These are phyloP conservation scores for Cheilosia variabilis DNA, from an alignment of 2,888 invertebrate species.

Conservation along the genomic window DNA sequence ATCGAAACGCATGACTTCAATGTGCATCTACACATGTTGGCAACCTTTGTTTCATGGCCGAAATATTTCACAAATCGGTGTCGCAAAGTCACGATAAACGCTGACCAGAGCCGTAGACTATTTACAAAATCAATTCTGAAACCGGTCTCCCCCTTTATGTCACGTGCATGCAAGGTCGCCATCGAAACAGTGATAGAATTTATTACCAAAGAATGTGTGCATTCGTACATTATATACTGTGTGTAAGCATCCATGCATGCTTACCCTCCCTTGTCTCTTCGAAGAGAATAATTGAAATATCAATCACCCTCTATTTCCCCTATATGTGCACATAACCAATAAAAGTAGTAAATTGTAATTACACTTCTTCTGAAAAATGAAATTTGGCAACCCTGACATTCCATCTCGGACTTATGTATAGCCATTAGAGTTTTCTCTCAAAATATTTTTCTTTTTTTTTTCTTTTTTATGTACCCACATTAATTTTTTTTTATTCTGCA, in stretches of 20 bases:
- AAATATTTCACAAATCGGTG: slow-evolving; percentile 7
- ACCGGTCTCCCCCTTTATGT: slow-evolving; percentile 15
- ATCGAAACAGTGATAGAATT: slow-evolving; percentile 1
- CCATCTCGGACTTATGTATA: background rate
- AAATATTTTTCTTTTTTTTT: background rate
- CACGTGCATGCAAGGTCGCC: slow-evolving; percentile 31
- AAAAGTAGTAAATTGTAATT: background rate
- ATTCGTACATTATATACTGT: background rate
- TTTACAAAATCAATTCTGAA: slow-evolving; percentile 32
- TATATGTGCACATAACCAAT: too few species aligned
- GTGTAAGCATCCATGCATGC: background rate
- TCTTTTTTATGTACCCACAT: background rate
- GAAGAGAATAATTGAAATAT: slow-evolving; percentile 6
- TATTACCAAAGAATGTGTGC: background rate
- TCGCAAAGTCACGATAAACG: slow-evolving; percentile 21
- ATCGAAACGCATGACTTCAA: too few species aligned
- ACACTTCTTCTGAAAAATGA: background rate
- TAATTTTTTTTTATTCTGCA: slow-evolving; percentile 41
- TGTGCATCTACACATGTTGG: background rate
- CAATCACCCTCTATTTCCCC: background rate
- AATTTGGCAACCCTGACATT: slow-evolving; percentile 2
- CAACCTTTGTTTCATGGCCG: slow-evolving; percentile 33
- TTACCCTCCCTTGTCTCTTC: background rate
- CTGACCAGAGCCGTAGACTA: slow-evolving; percentile 4
- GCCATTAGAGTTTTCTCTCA: slow-evolving; percentile 11